Base-by-base conservation (phyloP, 30 jellyfish, hydroid and myxozoan genomes). In the Aurelia sp. region DNA sequence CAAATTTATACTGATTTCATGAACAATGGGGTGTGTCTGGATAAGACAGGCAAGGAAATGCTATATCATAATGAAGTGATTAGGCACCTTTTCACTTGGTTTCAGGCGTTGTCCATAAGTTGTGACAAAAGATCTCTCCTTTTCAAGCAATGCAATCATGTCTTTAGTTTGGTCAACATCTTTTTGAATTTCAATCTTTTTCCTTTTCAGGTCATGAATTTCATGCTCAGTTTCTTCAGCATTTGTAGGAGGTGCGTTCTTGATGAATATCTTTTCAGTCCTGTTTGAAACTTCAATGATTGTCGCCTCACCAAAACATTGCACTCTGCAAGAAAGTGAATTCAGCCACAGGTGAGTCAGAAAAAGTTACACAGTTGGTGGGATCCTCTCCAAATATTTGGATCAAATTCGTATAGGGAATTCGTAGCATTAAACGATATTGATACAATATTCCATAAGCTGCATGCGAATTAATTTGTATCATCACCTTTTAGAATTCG, bases 281-380 rank as follows among this genome's bases (percentile, higher is more conserved):
- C 17, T 66, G 73, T 62, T 41, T 4, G 84, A 85, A 17, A 85
- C 95, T 52, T 85, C 95, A 18, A 85, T 81, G 23, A 85, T 85
- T 27, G 95, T 85, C 21, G 91, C 95, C 19, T 85, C 95, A 8
- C 90, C 76, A 60, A 20, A 74, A 70, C 95, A 85, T 47, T 82
- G 76, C 6, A 85, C 95, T 27, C 95, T 85, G 40, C 16, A 83
- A 67, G 0, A 59, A 44, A 7, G 55, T 44, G 55, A 44, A 44
- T 44, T 44, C 15, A 4, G 11, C 51, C 8, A 8, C 3, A 4
- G 51, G 51, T 27, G 33, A 27, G 33, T 27, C 33, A 27, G 33
- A 27, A 27, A 27, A 27, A 27, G 33, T 27, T 27, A 27, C 33
- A 27, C 33, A 27, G 1, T n/a, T n/a, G n/a, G n/a, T n/a, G n/a